Base-by-base conservation (phyloP, 1,140 invertebrate species). In the Lineus longissimus region DNA sequence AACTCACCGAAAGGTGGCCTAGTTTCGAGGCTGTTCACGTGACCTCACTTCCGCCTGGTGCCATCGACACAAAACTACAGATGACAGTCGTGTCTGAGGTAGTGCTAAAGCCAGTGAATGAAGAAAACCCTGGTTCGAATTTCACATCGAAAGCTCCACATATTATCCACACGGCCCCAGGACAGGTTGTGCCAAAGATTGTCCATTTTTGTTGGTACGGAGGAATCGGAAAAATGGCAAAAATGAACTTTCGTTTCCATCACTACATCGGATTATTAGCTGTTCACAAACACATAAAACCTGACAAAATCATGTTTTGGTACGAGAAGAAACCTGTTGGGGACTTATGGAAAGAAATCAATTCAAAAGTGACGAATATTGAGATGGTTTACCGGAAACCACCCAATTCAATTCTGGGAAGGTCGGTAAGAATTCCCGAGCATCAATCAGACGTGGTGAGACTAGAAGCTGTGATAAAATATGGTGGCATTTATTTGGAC, bases 401-500 rank as follows among this genome's bases (percentile, higher is more conserved):
- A 22, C 66, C 66, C 1, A 30, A 17, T 2, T 23, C 27, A 17
- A 66, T 67, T 7, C 31, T 19, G 1, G 63, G 63, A 19, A 58
- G 63, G 25, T 30, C n/a, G 23, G 61, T 70, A 17, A 45, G 40
- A 29, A 67, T 47, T 43, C 55, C 56, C 9, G 60, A 67, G 29
- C 70, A 70, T 29, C 27, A 45, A n/a, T 58, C 65, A 54, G 70
- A 72, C 47, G 41, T 66, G 15, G 63, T 66, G 15, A 62, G 70
- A 11, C 58, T 72, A 0, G 55, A 67, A 29, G 63, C 58, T 25
- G 41, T 72, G 0, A 43, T 64, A 23, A 55, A 65, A 65, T 67
- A 70, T 63, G 70, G 70, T 15, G 70, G 70, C 6, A 66, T 73
- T 36, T 73, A 73, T 29, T 23, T 73, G 54, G 71, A 73, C 54